These are phyloP conservation scores for Gonocerus acuteangulatus DNA, from an alignment of 2,888 invertebrate genomes.

Conservation along the genomic window DNA sequence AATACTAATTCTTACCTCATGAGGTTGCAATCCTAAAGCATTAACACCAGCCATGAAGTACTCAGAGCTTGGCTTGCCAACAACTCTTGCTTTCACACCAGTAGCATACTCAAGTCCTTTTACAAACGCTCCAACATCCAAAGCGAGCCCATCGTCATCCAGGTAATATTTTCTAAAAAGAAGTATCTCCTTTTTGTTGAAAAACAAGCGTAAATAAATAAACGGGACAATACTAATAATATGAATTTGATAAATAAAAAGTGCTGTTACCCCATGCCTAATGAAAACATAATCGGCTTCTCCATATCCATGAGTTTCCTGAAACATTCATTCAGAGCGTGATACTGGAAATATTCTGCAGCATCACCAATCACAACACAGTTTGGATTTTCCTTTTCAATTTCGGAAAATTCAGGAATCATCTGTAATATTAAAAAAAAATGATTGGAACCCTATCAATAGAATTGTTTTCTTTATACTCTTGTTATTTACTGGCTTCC, in stretches of 20 bases:
- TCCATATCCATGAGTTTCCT: slow-evolving; percentile 56
- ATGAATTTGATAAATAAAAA: background rate
- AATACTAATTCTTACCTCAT: slow-evolving; percentile 51
- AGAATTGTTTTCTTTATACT: too few relatives aligned
- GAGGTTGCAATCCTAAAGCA: slow-evolving; percentile 49
- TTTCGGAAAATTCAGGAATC: slow-evolving; percentile 45
- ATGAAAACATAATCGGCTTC: slow-evolving; percentile 35
- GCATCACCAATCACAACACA: slow-evolving; percentile 73
- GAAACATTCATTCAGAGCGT: slow-evolving; percentile 63
- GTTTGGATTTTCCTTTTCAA: slow-evolving; percentile 49
- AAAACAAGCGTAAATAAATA: background rate
- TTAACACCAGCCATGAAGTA: slow-evolving; percentile 58
- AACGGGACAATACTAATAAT: background rate
- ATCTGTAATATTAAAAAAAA: slow-evolving; percentile 32
- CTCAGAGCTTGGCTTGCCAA: slow-evolving; percentile 63
- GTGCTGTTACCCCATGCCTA: slow-evolving; percentile 34
- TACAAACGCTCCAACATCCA: slow-evolving; percentile 76
- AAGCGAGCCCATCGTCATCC: slow-evolving; percentile 58
- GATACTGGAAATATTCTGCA: slow-evolving; percentile 64
- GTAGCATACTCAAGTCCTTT: slow-evolving; percentile 68
- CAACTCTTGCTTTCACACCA: slow-evolving; percentile 55
- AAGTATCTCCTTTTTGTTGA: slow-evolving; percentile 5
- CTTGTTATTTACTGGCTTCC: too few relatives aligned
- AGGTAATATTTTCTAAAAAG: slow-evolving; percentile 42
- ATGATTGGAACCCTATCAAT: too few relatives aligned